Base-by-base conservation (phyloP, 2,113 vertebrate genomes). In the Protobothrops flavoviridis region DNA sequence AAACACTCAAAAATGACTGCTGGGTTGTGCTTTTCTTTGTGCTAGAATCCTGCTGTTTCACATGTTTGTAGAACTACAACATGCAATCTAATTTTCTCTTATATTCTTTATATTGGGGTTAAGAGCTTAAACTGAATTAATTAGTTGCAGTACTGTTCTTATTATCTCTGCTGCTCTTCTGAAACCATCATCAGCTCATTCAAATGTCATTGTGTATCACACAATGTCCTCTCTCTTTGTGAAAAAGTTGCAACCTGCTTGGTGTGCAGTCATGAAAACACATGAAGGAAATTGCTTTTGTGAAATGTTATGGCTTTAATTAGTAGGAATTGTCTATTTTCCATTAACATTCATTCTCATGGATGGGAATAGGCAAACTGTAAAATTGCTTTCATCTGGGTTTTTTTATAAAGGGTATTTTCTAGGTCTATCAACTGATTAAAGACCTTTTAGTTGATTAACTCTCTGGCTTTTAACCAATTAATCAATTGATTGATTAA, bases 371-470 rank as follows among this genome's bases (percentile, higher is more conserved):
- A 88, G 91, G 59, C 48, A 88, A 74, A 88, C 56, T 92, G 64
- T 69, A 74, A 92, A 88, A 69, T 53, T 92, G 86, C 87, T 88
- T 88, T 88, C 91, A 57, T 56, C 52, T 26, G 53, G 33, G 12
- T 20, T 39, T 91, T 81, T 81, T 74, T 43, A 69, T 88, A 74
- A 91, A 74, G 48, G 4, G 15, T 55, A 53, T 39, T 69, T 92
- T 50, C 86, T 50, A 43, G 13, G 48, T 39, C 86, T 92, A 39
- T 88, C 86, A 88, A 69, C 48, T 92, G 91, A 92, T 92, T 92
- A 92, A 92, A 92, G 86, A 92, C 86, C 91, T 88, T 92, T 92
- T 92, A 92, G 91, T 88, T 88, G 91, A 92, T 92, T 92, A 92
- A 88, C 86, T 88, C 86, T 48, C 91, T 92, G 57, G 91, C 91